A percentile compares a stretch with the other conserved stretches of the same genome.
Conservation (phyloP, 2,888 invertebrate genomes). For the Hoplodrina blanda region DNA sequence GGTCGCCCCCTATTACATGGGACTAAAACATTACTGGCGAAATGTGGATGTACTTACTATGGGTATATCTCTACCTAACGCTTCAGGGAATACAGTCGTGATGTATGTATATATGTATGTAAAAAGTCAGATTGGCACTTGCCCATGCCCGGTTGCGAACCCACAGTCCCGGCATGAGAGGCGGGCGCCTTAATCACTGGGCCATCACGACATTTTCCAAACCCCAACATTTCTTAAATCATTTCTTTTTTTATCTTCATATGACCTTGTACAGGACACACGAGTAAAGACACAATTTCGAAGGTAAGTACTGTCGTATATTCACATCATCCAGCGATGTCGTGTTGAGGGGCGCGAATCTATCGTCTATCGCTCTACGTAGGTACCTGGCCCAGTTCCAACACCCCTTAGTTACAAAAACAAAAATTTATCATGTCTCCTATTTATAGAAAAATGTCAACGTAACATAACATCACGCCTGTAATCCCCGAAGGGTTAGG, state of each 20-base stretch:
- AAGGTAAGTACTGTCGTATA: background rate
- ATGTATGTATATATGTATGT: too few species aligned
- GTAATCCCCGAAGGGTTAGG: too few species aligned
- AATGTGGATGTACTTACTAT: too few species aligned
- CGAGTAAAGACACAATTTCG: background rate
- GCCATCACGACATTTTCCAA: background rate
- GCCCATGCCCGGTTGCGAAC: too few species aligned
- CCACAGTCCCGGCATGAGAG: too few species aligned
- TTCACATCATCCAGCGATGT: slow-evolving; percentile 8
- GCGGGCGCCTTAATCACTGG: too few species aligned
- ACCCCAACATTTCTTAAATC: background rate
- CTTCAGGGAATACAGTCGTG: too few species aligned
- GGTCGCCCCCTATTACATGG: too few species aligned
- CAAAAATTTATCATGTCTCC: background rate
- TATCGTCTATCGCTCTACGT: background rate
- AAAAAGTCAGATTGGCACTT: too few species aligned
- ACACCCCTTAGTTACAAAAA: slow-evolving; percentile 3
- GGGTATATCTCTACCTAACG: too few species aligned
- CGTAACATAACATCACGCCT: too few species aligned
- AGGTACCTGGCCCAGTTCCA: slow-evolving; percentile 25
- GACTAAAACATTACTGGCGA: too few species aligned
- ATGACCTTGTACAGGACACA: background rate
- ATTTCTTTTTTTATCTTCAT: background rate
- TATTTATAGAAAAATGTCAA: background rate
- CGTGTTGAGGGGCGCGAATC: slow-evolving; percentile 9